Percentiles rank a stretch among this genome's conserved stretches.
Evolutionary conservation across 2,888 invertebrate genomes (phyloP).

Genomic region (Parelbella ahira): DNA sequence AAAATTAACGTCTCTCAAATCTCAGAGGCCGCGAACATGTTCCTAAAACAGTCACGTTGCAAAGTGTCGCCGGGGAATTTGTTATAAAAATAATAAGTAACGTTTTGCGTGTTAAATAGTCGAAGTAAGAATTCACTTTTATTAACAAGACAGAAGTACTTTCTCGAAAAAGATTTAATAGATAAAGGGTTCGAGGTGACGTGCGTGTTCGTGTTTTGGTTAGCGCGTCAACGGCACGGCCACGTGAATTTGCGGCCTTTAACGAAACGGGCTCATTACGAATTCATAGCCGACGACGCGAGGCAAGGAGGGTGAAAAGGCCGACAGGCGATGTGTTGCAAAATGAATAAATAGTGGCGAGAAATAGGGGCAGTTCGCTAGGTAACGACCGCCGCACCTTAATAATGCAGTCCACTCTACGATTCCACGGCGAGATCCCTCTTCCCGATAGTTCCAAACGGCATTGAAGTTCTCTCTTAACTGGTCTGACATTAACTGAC

Average conservation of each 20-base stretch:
- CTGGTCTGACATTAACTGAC: conserved; percentile 45
- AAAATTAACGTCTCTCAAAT: no score
- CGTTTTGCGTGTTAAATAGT: conserved; percentile 13
- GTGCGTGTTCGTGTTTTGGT: conserved; percentile 67
- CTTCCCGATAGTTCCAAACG: conserved; percentile 11
- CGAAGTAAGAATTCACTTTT: conserved; percentile 20
- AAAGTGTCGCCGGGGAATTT: no score
- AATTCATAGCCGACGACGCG: conserved; percentile 69
- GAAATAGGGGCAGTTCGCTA: conserved; percentile 76
- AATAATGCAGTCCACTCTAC: conserved; percentile 61
- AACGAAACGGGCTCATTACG: conserved; percentile 65
- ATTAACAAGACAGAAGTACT: conserved; percentile 25
- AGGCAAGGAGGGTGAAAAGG: conserved; percentile 65
- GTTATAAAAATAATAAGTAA: no score
- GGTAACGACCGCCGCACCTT: conserved; percentile 59
- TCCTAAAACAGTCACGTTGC: no score
- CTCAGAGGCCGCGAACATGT: no score
- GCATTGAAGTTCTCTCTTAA: conserved; percentile 37
- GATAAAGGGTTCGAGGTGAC: conserved; percentile 32
- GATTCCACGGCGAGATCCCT: conserved; percentile 34
- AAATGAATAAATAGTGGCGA: conserved; percentile 78
- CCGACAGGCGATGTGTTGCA: conserved; percentile 74
- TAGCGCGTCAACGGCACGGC: conserved; percentile 55
- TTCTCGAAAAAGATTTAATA: conserved; percentile 30
- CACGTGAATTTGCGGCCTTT: conserved; percentile 74